A percentile compares a stretch with the other conserved stretches of the same genome.
These are phyloP conservation scores for Sphyrna mokarran DNA, from an alignment of 2,113 vertebrate genomes.

Conservation along the genomic window DNA sequence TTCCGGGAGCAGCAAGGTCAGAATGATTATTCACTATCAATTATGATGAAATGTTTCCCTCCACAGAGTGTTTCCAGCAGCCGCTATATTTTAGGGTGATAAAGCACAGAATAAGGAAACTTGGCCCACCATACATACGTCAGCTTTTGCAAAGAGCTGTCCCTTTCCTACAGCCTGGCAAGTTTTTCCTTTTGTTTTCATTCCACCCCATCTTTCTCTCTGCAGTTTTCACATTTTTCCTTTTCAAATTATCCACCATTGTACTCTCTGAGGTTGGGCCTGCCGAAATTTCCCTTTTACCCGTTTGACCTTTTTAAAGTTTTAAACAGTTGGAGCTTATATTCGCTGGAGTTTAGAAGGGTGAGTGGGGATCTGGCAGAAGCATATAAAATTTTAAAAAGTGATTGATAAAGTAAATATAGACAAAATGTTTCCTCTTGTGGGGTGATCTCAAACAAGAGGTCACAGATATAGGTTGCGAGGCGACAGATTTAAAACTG, in stretches of 20 bases:
- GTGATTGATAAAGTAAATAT: too few species aligned
- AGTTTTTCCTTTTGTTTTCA: neutral
- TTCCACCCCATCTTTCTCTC: neutral
- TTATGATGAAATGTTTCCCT: neutral
- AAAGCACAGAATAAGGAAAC: neutral
- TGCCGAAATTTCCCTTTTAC: neutral
- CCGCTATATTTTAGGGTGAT: neutral
- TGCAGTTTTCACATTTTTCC: neutral
- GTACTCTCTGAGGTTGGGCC: neutral
- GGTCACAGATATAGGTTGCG: too few species aligned
- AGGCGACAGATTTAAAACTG: too few species aligned
- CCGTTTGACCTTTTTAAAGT: neutral
- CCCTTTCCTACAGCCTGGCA: neutral
- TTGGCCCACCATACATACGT: neutral
- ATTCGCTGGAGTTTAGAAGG: too few species aligned
- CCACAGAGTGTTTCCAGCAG: neutral
- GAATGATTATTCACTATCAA: neutral
- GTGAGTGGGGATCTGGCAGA: too few species aligned
- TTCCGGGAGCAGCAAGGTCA: neutral
- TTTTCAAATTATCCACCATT: neutral
- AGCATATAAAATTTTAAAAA: too few species aligned
- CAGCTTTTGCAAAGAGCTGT: neutral
- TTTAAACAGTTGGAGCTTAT: too few species aligned
- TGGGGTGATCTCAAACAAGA: too few species aligned
- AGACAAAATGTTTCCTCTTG: too few species aligned